phyloP scores from a whole-genome alignment of 2,888 invertebrate species.

The Atrina japonica region DNA sequence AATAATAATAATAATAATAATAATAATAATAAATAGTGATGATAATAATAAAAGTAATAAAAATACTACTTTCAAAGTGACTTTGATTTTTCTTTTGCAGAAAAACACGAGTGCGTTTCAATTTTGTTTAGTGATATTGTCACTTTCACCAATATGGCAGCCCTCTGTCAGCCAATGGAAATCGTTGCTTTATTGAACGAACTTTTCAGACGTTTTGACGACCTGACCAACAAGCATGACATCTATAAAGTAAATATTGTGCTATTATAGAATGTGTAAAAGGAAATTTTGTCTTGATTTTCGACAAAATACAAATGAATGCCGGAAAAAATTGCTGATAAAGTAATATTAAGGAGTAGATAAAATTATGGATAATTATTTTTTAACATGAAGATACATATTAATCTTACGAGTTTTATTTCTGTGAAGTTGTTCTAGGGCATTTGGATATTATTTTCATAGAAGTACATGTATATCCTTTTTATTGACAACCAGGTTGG shows the following conservation, averaged over 20 bases:
- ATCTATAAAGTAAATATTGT: constrained; percentile 64
- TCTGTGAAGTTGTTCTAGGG: too few relatives aligned
- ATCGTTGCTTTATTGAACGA: constrained; percentile 79
- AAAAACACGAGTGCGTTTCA: constrained; percentile 73
- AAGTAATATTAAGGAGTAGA: too few relatives aligned
- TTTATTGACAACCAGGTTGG: too few relatives aligned
- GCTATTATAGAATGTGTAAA: not conserved
- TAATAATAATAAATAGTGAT: not conserved
- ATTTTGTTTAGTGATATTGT: constrained; percentile 80
- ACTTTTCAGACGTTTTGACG: constrained; percentile 76
- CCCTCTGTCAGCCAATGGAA: constrained; percentile 74
- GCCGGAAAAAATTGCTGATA: too few relatives aligned
- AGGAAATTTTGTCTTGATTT: too few relatives aligned
- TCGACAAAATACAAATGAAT: too few relatives aligned
- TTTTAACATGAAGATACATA: too few relatives aligned
- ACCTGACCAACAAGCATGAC: constrained; percentile 52
- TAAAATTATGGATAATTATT: too few relatives aligned
- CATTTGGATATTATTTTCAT: too few relatives aligned
- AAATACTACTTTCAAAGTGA: not conserved
- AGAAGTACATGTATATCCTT: too few relatives aligned
- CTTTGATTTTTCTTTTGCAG: constrained; percentile 44
- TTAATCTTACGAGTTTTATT: too few relatives aligned
- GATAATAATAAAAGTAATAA: too few relatives aligned
- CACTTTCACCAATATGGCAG: constrained; percentile 77
- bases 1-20: not conserved